Conservation (phyloP, 2,797 vertebrate genomes). For the Sciurus vulgaris region DNA sequence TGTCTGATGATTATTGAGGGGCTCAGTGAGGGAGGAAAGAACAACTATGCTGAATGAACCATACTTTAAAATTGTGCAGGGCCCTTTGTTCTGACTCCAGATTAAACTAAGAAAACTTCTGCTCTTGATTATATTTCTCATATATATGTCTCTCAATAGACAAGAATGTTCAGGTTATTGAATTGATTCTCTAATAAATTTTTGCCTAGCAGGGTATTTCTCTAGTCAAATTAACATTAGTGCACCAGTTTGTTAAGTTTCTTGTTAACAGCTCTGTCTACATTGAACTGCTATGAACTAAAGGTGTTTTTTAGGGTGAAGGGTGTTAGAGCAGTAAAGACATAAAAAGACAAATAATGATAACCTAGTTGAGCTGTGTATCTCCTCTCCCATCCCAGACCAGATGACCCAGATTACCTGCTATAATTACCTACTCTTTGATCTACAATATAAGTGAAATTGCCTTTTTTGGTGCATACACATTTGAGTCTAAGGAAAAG, state of each 20-base stretch:
- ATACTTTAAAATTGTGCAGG: neutral
- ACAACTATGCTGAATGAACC: neutral
- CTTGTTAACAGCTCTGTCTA: neutral
- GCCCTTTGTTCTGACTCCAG: neutral
- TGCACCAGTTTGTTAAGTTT: neutral
- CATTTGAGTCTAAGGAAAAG: neutral
- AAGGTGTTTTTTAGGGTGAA: neutral
- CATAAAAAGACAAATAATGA: neutral
- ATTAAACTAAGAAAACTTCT: neutral
- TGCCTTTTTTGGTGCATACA: neutral
- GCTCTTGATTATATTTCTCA: neutral
- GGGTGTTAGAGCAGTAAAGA: neutral
- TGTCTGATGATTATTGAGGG: no score
- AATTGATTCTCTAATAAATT: neutral
- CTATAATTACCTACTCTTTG: neutral
- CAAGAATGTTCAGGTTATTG: neutral
- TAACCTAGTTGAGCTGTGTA: neutral
- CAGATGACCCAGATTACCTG: no score
- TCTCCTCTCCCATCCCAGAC: neutral
- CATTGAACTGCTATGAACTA: neutral
- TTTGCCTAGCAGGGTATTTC: neutral
- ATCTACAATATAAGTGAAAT: neutral
- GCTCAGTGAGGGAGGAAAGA: neutral
- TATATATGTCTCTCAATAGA: neutral
- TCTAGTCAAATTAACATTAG: neutral